Base-by-base conservation (phyloP, 2,113 vertebrate species). In the Ammodytes marinus region DNA sequence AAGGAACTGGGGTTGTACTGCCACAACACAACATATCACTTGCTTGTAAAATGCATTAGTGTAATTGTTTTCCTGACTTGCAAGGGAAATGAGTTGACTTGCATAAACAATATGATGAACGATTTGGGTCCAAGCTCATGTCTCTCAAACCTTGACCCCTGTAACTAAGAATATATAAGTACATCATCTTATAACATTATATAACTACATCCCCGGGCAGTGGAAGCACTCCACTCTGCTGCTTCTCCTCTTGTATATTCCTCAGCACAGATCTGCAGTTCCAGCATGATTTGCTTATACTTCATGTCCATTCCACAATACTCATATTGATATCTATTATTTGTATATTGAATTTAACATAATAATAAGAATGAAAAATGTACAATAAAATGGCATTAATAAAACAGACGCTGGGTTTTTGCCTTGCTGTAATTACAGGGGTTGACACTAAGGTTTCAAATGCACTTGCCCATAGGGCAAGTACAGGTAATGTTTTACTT, bases 131-230 rank as follows among this genome's bases (percentile, higher is more conserved):
- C 58, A 40, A 35, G 59, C 58, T 74, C 54, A 27, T 80, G 59
- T 74, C 75, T 37, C 81, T 59, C 2, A 27, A 27, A 42, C 77
- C 55, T 10, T 66, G 73, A 86, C 73, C 73, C 63, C 70, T 77
- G 74, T 69, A 43, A 82, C 77, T 78, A 84, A 86, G 68, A 80
- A 80, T 79, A 88, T 77, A 73, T 63, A 47, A 69, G 78, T 79
- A 88, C 74, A 73, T 63, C 43, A 69, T 42, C 54, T 69, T 53
- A 50, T n/a, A 77, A 74, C 71, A 77, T 71, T 82, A 63, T 84
- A 88, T 69, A 74, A 89, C 89, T 88, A 84, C 91, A 85, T 84
- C 61, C 68, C 58, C 60, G n/a, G 40, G 71, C 35, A 71, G 60
- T 54, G 12, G 53, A 59, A 69, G 77, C 67, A 74, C 19, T 47